Evolutionary conservation across 2,888 invertebrate genomes (phyloP).

Genomic region (Tetropium fuscum): DNA sequence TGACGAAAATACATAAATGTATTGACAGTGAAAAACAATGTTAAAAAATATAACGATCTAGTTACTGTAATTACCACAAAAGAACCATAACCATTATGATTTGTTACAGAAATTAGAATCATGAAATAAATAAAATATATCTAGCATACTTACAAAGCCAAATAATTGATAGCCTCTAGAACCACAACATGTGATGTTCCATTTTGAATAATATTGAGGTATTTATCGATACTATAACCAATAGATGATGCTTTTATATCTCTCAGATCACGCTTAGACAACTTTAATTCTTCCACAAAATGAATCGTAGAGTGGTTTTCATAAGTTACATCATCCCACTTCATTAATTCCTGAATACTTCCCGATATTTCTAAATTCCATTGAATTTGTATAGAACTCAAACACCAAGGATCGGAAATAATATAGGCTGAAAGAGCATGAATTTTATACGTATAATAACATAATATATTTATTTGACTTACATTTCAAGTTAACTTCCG

Average conservation of each 20-base stretch:
- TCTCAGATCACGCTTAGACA: slow-evolving; percentile 66
- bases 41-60: no score
- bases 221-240: slow-evolving; percentile 67
- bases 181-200: slow-evolving; percentile 74
- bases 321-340: slow-evolving; percentile 51
- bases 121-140: no score
- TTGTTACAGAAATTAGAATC: no score
- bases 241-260: slow-evolving; percentile 69
- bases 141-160: slow-evolving; percentile 73
- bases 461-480: slow-evolving; percentile 16
- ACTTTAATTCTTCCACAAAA: slow-evolving; percentile 56
- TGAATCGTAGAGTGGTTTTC: slow-evolving; percentile 44
- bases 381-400: slow-evolving; percentile 62
- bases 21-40: no score
- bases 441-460: not conserved
- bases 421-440: slow-evolving; percentile 42
- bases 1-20: no score
- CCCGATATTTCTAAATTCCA: slow-evolving; percentile 65
- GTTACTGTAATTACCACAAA: no score
- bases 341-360: slow-evolving; percentile 59
- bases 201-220: slow-evolving; percentile 72
- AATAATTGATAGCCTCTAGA: slow-evolving; percentile 68
- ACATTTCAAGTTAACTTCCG: slow-evolving; percentile 56
- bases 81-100: no score
- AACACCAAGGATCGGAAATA: slow-evolving; percentile 57